phyloP scores from a whole-genome alignment of 2,888 invertebrate genomes.

The Rhopalosiphum nymphaeae region DNA sequence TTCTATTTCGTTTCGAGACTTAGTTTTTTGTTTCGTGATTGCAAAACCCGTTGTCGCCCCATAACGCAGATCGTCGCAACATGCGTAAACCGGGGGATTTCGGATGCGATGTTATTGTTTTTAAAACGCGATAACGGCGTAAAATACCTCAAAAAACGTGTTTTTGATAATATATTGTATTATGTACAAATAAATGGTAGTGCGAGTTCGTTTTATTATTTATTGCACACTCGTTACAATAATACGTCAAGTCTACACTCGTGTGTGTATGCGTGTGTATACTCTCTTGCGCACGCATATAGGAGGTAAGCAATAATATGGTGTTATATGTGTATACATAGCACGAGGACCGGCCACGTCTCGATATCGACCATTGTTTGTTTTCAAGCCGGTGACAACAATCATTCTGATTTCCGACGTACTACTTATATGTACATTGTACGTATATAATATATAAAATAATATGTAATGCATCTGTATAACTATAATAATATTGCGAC shows the following conservation, averaged over 20 bases:
- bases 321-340: neutral
- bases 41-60: slow-evolving; percentile 1
- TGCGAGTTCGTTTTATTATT: neutral
- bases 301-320: neutral
- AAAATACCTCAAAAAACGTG: neutral
- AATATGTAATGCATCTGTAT: neutral
- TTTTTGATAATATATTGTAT: neutral
- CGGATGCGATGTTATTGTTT: neutral
- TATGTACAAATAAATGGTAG: neutral
- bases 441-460: neutral
- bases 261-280: neutral
- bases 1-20: neutral
- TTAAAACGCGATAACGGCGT: neutral
- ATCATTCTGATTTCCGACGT: neutral
- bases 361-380: slow-evolving; percentile 29
- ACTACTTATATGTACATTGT: neutral
- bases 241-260: neutral
- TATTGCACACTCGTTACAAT: neutral
- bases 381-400: slow-evolving; percentile 12
- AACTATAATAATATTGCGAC: neutral
- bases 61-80: neutral
- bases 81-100: neutral
- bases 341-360: neutral
- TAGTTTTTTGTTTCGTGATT: neutral
- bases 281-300: neutral